These are phyloP conservation scores for Thereva unica DNA, from an alignment of 2,888 invertebrate species.

Conservation along the genomic window DNA sequence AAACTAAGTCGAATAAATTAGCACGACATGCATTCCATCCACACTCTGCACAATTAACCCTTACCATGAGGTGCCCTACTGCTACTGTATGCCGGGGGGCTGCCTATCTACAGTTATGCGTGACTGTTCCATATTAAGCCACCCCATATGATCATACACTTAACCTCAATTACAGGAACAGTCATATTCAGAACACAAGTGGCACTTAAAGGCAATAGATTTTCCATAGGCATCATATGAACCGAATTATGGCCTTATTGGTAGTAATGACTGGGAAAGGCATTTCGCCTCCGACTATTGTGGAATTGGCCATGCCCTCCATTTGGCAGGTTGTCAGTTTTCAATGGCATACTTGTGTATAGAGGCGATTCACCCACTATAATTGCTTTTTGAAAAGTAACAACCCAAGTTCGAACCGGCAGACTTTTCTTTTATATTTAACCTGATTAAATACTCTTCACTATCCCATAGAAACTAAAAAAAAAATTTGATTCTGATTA, in stretches of 20 bases:
- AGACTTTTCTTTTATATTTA: too few relatives aligned
- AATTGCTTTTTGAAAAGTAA: too few relatives aligned
- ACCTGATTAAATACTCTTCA: too few relatives aligned
- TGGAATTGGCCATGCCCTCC: slow-evolving; percentile 20
- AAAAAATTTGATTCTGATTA: too few relatives aligned
- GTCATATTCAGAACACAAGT: slow-evolving; percentile 36
- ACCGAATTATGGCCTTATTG: slow-evolving; percentile 35
- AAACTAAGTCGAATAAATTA: slow-evolving; percentile 29
- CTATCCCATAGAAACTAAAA: too few relatives aligned
- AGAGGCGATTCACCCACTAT: too few relatives aligned
- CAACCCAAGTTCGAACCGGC: too few relatives aligned
- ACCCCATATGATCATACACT: slow-evolving; percentile 35
- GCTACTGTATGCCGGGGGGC: background rate
- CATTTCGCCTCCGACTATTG: slow-evolving; percentile 28
- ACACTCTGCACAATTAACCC: slow-evolving; percentile 12
- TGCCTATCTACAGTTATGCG: slow-evolving; percentile 16
- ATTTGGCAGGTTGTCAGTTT: slow-evolving; percentile 21
- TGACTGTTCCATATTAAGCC: slow-evolving; percentile 34
- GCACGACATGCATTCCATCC: slow-evolving; percentile 29
- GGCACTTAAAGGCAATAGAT: slow-evolving; percentile 36
- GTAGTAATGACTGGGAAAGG: slow-evolving; percentile 39
- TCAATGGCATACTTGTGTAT: background rate
- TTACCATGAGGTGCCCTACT: background rate
- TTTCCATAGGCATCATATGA: slow-evolving; percentile 35
- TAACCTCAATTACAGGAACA: slow-evolving; percentile 38